phyloP scores from a whole-genome alignment of 2,113 vertebrate species.

The Puffinus mauretanicus region DNA sequence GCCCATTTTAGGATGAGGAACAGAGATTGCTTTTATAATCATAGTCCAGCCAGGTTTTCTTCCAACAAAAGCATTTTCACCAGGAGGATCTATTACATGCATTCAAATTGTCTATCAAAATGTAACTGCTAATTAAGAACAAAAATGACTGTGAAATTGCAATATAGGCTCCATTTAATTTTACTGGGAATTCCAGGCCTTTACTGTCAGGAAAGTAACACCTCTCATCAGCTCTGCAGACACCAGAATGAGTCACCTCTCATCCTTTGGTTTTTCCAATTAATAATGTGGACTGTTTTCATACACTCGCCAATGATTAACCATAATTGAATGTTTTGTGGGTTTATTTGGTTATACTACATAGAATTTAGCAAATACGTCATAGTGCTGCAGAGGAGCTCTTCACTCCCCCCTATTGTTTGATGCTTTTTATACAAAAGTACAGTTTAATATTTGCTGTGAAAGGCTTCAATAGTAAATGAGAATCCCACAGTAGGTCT shows the following conservation, averaged over 20 bases:
- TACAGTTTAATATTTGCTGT: background rate
- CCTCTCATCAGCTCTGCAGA: conserved; percentile 42
- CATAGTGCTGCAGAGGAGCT: background rate
- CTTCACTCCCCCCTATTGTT: background rate
- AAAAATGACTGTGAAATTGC: conserved; percentile 66
- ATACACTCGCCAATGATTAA: background rate
- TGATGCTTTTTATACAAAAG: background rate
- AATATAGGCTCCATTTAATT: conserved; percentile 46
- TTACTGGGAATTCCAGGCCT: conserved; percentile 28
- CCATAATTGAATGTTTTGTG: background rate
- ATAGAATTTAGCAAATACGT: background rate
- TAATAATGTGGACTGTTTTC: conserved; percentile 35
- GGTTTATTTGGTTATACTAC: background rate
- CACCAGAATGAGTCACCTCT: background rate
- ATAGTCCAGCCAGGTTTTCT: background rate
- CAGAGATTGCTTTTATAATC: background rate
- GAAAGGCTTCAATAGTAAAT: background rate
- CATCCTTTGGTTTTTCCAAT: conserved; percentile 17
- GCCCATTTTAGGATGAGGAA: background rate
- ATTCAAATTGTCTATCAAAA: conserved; percentile 51
- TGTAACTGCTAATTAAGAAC: conserved; percentile 65
- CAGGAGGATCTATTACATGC: background rate
- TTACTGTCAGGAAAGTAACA: conserved; percentile 45
- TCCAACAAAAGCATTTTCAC: background rate
- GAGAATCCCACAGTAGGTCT: background rate